Conservation (phyloP, 2,797 vertebrate genomes). For the Serranus cabrilla region DNA sequence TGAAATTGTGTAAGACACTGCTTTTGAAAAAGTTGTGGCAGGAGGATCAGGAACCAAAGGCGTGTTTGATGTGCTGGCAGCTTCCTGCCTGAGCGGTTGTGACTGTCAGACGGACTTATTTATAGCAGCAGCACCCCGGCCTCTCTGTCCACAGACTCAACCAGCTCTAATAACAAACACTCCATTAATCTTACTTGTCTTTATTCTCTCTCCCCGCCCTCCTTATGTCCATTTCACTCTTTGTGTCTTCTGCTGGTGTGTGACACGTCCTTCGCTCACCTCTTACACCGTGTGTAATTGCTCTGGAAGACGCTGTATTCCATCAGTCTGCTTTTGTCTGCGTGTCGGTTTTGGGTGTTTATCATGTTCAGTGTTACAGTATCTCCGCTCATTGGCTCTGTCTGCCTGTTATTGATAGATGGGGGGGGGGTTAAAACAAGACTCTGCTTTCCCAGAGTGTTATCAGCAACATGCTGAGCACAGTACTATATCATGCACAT, state of each 20-base stretch:
- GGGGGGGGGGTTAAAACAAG: constrained; percentile 19
- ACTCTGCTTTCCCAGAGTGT: constrained; percentile 18
- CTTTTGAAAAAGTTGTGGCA: constrained; percentile 19
- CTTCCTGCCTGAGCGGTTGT: constrained; percentile 42
- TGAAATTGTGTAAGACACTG: not conserved
- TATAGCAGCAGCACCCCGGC: constrained; percentile 55
- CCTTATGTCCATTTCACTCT: constrained; percentile 30
- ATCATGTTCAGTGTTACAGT: constrained; percentile 30
- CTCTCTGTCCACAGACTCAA: constrained; percentile 49
- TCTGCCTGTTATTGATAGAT: constrained; percentile 45
- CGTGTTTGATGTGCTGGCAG: constrained; percentile 57
- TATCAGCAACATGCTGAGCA: constrained; percentile 48
- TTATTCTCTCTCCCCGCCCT: constrained; percentile 30
- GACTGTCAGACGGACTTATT: constrained; percentile 67
- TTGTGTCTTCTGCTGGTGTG: constrained; percentile 14
- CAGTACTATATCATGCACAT: constrained; percentile 43
- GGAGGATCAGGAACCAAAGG: constrained; percentile 26
- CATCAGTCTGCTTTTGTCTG: constrained; percentile 21
- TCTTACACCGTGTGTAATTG: constrained; percentile 33
- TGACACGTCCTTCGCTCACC: constrained; percentile 33
- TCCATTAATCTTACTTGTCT: constrained; percentile 59
- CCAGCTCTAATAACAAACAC: constrained; percentile 52
- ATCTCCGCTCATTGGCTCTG: constrained; percentile 31
- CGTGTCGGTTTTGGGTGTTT: constrained; percentile 24
- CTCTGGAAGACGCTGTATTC: constrained; percentile 18